Percentiles rank a stretch among this genome's conserved stretches.
Conservation (phyloP, 2,113 vertebrate species). For the Ctenodactylus gundi region DNA sequence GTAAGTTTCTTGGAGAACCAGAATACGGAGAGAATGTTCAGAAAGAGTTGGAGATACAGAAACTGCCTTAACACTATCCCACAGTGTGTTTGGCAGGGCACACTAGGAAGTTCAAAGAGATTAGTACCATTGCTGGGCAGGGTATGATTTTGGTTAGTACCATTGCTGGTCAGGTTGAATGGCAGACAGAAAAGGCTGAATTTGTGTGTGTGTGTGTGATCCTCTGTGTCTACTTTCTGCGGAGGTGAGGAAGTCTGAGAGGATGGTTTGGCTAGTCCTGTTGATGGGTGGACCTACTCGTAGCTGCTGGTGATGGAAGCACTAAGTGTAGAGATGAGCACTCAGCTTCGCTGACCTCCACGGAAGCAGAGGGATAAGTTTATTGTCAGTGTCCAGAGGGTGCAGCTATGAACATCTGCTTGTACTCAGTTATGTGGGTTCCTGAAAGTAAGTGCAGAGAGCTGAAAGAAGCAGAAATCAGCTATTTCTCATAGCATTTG, state of each 20-base stretch:
- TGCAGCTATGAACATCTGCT: background rate
- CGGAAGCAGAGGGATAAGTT: background rate
- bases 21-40: background rate
- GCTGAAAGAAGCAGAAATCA: background rate
- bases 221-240: background rate
- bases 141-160: background rate
- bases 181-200: background rate
- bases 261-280: background rate
- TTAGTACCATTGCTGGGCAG: background rate
- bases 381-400: background rate
- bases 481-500: background rate
- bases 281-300: too few relatives aligned
- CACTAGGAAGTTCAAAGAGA: background rate
- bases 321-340: background rate
- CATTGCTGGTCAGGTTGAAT: background rate
- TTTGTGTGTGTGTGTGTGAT: background rate
- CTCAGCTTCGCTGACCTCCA: background rate
- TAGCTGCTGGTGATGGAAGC: background rate
- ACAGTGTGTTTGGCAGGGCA: background rate
- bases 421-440: background rate
- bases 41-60: background rate
- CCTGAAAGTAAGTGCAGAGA: background rate
- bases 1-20: background rate
- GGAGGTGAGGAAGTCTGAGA: background rate
- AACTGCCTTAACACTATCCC: background rate